Evolutionary conservation across 2,113 vertebrate genomes (phyloP).

Genomic region (Macrotus californicus): DNA sequence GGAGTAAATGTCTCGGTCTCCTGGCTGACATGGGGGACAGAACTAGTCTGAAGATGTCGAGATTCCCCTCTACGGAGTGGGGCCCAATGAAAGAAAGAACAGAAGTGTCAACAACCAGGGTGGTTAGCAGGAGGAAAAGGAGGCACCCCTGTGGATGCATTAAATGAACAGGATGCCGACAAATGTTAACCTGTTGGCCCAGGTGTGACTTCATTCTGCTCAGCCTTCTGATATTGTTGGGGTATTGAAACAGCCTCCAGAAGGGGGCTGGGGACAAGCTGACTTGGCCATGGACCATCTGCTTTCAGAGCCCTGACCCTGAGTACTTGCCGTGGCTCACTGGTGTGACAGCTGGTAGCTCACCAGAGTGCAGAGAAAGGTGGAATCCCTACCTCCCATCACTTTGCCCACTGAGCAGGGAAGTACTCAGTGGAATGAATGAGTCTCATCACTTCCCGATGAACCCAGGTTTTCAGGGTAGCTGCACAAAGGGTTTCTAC

Average conservation of each 20-base stretch:
- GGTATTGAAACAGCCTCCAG: background rate
- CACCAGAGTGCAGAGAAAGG: background rate
- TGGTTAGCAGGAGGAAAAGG: background rate
- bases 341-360: background rate
- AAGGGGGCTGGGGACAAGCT: rapidly evolving
- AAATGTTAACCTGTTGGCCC: too few relatives aligned
- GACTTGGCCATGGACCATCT: too few relatives aligned
- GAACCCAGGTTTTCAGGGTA: too few relatives aligned
- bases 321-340: background rate
- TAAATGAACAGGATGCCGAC: background rate
- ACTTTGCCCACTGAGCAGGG: background rate
- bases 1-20: background rate
- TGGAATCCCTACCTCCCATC: background rate
- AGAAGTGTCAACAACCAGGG: too few relatives aligned
- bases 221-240: background rate
- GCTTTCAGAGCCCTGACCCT: background rate
- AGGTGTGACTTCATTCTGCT: background rate
- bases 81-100: background rate
- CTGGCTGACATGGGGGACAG: background rate
- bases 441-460: background rate
- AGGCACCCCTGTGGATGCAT: background rate
- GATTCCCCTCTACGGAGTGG: background rate
- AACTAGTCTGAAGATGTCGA: background rate
- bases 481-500: background rate
- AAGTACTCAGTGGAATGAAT: background rate